Percentiles rank a stretch among this genome's conserved stretches.
These are phyloP conservation scores for Theonella swinhoei DNA, from an alignment of 37 sponge, comb jelly and placozoan genomes.

Conservation along the genomic window DNA sequence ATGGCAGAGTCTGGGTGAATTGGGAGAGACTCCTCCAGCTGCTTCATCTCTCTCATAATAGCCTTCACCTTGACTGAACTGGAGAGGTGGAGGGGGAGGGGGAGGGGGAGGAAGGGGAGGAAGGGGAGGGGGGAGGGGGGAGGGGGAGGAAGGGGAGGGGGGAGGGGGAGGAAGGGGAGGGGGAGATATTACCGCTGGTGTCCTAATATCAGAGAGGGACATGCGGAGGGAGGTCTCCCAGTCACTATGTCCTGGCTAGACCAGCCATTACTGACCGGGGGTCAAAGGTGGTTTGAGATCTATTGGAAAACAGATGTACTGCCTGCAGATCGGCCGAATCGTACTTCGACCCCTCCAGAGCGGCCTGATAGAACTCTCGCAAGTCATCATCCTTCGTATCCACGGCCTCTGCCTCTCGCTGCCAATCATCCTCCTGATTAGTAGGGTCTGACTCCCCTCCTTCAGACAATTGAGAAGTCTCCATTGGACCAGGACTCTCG, in stretches of 20 bases:
- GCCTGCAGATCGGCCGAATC: conserved; percentile 55
- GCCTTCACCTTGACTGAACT: conserved; percentile 80
- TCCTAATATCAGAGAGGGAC: too few species aligned
- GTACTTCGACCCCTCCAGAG: conserved; percentile 70
- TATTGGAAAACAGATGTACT: conserved; percentile 39
- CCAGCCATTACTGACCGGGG: conserved; percentile 24
- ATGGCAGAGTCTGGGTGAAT: conserved; percentile 88
- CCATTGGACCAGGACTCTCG: background rate
- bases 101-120: background rate
- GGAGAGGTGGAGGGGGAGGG: background rate
- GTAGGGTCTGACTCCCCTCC: background rate
- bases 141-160: background rate
- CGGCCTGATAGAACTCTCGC: conserved; percentile 57
- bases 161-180: conserved; percentile 2
- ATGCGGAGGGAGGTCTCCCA: background rate
- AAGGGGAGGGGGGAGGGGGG: conserved; percentile 1
- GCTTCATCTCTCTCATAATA: conserved; percentile 76
- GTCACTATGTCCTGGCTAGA: background rate
- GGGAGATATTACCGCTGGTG: too few species aligned
- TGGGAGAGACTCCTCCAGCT: conserved; percentile 68
- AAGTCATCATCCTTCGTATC: conserved; percentile 27
- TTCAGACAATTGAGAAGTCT: background rate
- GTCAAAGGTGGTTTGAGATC: conserved; percentile 47
- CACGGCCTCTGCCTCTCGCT: conserved; percentile 14
- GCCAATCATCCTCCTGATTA: conserved; percentile 10